phyloP scores from a whole-genome alignment of 2,888 invertebrate genomes.

The Hirtodrosophila confusa region DNA sequence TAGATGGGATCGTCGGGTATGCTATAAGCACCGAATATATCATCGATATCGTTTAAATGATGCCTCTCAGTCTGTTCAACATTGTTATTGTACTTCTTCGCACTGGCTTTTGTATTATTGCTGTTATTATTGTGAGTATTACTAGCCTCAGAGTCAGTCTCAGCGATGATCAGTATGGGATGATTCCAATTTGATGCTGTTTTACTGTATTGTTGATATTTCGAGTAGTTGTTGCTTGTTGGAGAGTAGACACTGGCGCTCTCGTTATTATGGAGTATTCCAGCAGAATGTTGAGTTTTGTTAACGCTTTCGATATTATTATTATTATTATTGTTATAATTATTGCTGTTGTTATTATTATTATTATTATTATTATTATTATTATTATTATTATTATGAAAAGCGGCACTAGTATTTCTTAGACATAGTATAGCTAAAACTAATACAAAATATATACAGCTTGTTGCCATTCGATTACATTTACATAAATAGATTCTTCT shows the following conservation, averaged over 20 bases:
- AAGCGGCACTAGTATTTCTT: slow-evolving; percentile 63
- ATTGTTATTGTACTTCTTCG: slow-evolving; percentile 38
- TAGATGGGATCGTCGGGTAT: slow-evolving; percentile 85
- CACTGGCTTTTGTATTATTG: slow-evolving; percentile 28
- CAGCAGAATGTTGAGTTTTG: slow-evolving; percentile 46
- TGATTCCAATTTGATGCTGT: slow-evolving; percentile 14
- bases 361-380: slow-evolving; percentile 19
- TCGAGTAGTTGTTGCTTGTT: slow-evolving; percentile 35
- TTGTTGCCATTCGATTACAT: slow-evolving; percentile 73
- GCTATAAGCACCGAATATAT: slow-evolving; percentile 70
- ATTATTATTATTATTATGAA: slow-evolving; percentile 27
- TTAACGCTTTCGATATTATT: slow-evolving; percentile 33
- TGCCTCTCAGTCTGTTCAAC: slow-evolving; percentile 48
- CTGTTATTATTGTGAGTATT: slow-evolving; percentile 43
- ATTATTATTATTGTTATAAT: slow-evolving; percentile 15
- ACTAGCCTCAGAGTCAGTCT: slow-evolving; percentile 51
- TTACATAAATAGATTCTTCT: slow-evolving; percentile 64
- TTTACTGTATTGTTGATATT: slow-evolving; percentile 35
- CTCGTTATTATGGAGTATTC: slow-evolving; percentile 39
- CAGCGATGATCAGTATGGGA: slow-evolving; percentile 32
- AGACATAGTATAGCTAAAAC: slow-evolving; percentile 68
- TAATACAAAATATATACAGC: slow-evolving; percentile 77
- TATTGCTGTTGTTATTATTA: not conserved
- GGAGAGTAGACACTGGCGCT: slow-evolving; percentile 32
- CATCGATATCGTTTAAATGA: slow-evolving; percentile 52